Evolutionary conservation across 2,888 invertebrate species (phyloP).

Genomic region (Ganaspis brasiliensis): DNA sequence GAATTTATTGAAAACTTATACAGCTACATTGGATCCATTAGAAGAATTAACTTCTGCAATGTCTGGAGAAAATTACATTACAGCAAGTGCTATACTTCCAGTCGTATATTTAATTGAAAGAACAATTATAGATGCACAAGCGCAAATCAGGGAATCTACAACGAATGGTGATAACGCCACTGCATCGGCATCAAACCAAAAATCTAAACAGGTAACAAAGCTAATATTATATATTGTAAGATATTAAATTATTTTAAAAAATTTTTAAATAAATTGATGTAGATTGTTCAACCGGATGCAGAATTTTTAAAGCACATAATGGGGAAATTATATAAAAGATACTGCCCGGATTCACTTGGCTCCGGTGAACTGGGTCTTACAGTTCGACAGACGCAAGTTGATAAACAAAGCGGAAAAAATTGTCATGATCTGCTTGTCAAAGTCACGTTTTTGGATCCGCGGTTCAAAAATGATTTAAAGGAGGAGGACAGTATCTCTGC

Average conservation of each 20-base stretch:
- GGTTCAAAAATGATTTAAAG: constrained; percentile 9
- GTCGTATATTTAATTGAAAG: neutral
- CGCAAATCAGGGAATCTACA: too few relatives aligned
- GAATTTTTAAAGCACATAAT: neutral
- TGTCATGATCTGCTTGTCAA: constrained; percentile 13
- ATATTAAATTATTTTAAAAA: neutral
- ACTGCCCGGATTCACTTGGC: neutral
- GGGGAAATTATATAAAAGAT: neutral
- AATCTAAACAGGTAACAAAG: constrained; percentile 9
- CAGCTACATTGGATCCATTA: too few relatives aligned
- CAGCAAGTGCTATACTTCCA: constrained; percentile 8
- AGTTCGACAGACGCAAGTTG: neutral
- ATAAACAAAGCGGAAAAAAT: neutral
- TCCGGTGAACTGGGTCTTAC: neutral
- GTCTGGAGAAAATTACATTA: constrained; percentile 1
- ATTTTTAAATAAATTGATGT: neutral
- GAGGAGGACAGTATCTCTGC: neutral
- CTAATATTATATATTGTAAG: neutral
- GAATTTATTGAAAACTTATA: constrained; percentile 9
- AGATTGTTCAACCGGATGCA: constrained; percentile 2
- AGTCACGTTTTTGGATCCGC: neutral
- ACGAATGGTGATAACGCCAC: neutral
- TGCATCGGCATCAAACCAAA: constrained; percentile 11
- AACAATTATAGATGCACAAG: neutral
- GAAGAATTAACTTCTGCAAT: neutral